A percentile compares a stretch with the other conserved stretches of the same genome.
Conservation (phyloP, 2,888 invertebrate species). For the Drosophila infuscata region DNA sequence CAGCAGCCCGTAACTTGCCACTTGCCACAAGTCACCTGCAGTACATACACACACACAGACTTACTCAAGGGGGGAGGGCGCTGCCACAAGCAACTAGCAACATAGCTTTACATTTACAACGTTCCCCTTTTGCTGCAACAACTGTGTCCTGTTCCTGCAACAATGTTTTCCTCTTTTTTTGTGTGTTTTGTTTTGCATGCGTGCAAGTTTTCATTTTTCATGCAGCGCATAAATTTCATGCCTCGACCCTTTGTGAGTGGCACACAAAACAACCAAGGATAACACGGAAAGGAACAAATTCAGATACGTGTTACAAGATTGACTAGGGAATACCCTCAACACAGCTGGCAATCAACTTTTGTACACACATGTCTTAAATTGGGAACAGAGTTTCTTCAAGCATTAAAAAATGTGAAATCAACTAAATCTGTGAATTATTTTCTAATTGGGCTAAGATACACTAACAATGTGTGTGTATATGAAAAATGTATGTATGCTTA, state of each 20-base stretch:
- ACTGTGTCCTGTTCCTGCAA: constrained; percentile 10
- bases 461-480: neutral
- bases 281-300: neutral
- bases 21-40: constrained; percentile 17
- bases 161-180: constrained; percentile 1
- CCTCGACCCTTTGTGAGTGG: constrained; percentile 53
- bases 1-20: neutral
- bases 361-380: neutral
- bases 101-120: constrained; percentile 55
- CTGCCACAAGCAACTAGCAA: constrained; percentile 4
- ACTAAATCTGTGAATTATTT: neutral
- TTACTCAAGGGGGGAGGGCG: neutral
- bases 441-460: too few relatives aligned
- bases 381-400: neutral
- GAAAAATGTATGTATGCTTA: neutral
- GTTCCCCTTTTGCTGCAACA: constrained; percentile 2
- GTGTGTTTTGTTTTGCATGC: constrained; percentile 53
- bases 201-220: constrained; percentile 72
- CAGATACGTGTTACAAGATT: neutral
- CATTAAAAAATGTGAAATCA: neutral
- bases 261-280: constrained; percentile 21
- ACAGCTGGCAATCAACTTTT: neutral
- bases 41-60: neutral
- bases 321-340: neutral
- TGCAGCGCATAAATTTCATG: constrained; percentile 67